Conservation (phyloP, 1,140 invertebrate genomes). For the Drosophila jambulina region DNA sequence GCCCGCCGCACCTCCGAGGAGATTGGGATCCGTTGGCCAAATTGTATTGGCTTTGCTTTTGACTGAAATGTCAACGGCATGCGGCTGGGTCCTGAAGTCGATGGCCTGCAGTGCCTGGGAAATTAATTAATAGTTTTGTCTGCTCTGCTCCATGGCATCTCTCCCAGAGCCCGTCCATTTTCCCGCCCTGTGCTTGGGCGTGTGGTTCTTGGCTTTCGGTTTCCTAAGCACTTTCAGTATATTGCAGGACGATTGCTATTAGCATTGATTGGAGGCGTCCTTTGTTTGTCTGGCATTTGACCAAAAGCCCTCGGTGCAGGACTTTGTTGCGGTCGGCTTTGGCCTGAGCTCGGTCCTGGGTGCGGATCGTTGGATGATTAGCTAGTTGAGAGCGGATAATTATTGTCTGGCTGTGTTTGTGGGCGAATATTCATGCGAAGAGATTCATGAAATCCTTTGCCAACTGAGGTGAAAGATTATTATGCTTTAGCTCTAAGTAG, state of each 20-base stretch:
- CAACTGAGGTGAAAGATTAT: conserved; percentile 14
- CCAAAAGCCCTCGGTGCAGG: conserved; percentile 30
- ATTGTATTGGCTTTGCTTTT: conserved; percentile 70
- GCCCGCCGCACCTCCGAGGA: conserved; percentile 13
- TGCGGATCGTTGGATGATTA: conserved; percentile 32
- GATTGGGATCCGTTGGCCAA: conserved; percentile 26
- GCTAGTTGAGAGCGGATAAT: conserved; percentile 36
- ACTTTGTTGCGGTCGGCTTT: conserved; percentile 65
- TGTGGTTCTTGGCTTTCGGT: conserved; percentile 70
- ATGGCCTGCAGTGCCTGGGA: conserved; percentile 68
- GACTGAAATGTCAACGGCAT: conserved; percentile 77
- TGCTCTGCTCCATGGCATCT: conserved; percentile 7
- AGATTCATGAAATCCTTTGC: conserved; percentile 18
- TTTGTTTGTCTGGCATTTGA: conserved; percentile 74
- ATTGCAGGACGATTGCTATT: conserved; percentile 66
- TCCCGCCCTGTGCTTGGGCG: conserved; percentile 9
- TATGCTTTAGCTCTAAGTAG: background rate
- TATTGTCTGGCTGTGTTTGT: conserved; percentile 21
- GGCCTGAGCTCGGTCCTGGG: conserved; percentile 16
- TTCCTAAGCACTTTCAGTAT: conserved; percentile 70
- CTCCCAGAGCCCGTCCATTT: background rate
- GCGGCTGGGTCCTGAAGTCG: conserved; percentile 46
- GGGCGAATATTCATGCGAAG: conserved; percentile 4
- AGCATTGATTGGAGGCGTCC: conserved; percentile 72
- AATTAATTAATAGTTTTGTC: conserved; percentile 79